These are phyloP conservation scores for Oscheius onirici DNA, from an alignment of 2,888 invertebrate species.

Conservation along the genomic window DNA sequence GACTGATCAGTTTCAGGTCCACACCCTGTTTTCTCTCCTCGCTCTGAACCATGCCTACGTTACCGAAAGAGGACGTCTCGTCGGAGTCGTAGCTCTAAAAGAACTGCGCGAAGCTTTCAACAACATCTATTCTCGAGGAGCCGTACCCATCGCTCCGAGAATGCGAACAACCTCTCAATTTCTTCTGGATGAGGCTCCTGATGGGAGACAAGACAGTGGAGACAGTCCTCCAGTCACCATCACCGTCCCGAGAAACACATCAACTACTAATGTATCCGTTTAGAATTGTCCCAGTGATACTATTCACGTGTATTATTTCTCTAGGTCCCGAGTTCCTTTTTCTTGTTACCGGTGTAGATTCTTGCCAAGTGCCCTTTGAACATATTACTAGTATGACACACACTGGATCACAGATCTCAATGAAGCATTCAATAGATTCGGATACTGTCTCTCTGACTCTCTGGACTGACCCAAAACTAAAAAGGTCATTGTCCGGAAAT, in stretches of 20 bases:
- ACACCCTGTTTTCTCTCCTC: constrained; percentile 96
- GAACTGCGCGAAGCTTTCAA: constrained; percentile 76
- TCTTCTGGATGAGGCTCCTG: constrained; percentile 36
- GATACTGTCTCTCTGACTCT: no score
- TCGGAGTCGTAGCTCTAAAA: constrained; percentile 93
- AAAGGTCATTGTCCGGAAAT: no score
- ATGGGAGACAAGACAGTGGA: constrained; percentile 18
- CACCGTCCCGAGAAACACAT: not conserved
- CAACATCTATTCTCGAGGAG: constrained; percentile 69
- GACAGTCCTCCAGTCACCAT: constrained; percentile 6
- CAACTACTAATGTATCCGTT: constrained; percentile 11
- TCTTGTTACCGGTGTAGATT: constrained; percentile 10
- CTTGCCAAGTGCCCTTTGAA: not conserved
- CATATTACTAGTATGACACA: no score
- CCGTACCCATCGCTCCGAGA: constrained; percentile 49
- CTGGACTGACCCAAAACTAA: no score
- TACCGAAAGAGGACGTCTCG: constrained; percentile 91
- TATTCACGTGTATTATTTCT: not conserved
- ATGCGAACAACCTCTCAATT: constrained; percentile 39
- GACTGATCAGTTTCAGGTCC: constrained; percentile 82
- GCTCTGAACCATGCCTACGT: constrained; percentile 98
- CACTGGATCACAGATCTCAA: no score
- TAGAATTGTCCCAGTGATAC: constrained; percentile 1
- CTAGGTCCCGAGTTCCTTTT: constrained; percentile 7
- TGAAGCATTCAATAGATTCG: no score